Conservation (phyloP, 2,113 vertebrate species). For the Leuciscus idus region DNA sequence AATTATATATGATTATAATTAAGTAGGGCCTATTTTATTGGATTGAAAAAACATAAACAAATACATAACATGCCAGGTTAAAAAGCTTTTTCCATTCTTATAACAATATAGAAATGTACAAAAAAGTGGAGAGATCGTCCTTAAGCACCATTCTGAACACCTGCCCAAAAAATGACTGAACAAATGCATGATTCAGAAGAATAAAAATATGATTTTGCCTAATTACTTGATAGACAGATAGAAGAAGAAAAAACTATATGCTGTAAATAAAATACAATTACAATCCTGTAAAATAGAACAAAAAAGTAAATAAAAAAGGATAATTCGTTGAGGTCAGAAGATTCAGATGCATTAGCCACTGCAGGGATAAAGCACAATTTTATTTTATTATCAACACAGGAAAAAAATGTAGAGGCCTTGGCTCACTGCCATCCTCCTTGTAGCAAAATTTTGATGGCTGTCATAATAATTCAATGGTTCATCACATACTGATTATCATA, state of each 20-base stretch:
- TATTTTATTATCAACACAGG: background rate
- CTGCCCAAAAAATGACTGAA: background rate
- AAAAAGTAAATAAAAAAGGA: background rate
- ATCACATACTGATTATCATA: background rate
- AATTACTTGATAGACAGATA: background rate
- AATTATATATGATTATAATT: no score
- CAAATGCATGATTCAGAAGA: background rate
- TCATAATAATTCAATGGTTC: slow-evolving; percentile 32
- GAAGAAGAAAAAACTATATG: no score
- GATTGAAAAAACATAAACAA: no score
- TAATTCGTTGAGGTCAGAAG: background rate
- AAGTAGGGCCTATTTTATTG: no score
- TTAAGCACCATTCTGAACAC: background rate
- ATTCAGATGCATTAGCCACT: background rate
- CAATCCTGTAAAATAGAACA: background rate
- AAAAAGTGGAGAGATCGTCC: no score
- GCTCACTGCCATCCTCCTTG: background rate
- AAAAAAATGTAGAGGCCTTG: background rate
- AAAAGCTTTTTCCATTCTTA: no score
- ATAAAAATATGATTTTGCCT: background rate
- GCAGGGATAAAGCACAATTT: background rate
- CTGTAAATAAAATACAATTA: background rate
- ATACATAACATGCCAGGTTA: no score
- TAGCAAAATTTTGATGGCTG: slow-evolving; percentile 8
- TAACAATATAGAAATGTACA: no score